A percentile compares a stretch with the other conserved stretches of the same genome.
These are phyloP conservation scores for Atrina japonica DNA, from an alignment of 2,888 invertebrate genomes.

Conservation along the genomic window DNA sequence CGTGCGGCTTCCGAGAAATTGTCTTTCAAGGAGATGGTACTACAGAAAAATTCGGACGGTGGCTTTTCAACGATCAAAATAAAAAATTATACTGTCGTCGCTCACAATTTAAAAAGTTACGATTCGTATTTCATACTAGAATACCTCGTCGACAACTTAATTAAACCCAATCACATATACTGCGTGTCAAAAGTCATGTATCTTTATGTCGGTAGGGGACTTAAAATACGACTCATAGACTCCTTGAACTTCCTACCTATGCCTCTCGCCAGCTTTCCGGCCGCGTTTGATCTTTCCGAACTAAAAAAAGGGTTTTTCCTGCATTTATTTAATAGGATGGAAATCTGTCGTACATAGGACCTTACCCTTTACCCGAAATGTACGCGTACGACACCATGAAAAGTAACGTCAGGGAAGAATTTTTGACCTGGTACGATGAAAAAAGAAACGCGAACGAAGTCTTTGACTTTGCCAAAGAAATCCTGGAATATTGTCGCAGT, in stretches of 20 bases:
- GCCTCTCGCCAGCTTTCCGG: constrained; percentile 42
- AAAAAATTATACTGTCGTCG: constrained; percentile 27
- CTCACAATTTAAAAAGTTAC: constrained; percentile 39
- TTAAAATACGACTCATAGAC: constrained; percentile 48
- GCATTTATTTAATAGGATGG: constrained; percentile 46
- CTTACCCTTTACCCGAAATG: no score
- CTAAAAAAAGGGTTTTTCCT: constrained; percentile 55
- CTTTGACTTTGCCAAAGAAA: no score
- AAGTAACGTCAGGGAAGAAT: no score
- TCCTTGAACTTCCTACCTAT: constrained; percentile 52
- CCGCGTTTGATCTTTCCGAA: constrained; percentile 45
- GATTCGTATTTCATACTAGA: constrained; percentile 26
- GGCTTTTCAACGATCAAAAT: constrained; percentile 38
- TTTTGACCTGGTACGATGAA: constrained; percentile 42
- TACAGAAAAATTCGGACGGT: constrained; percentile 37
- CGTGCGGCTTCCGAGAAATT: constrained; percentile 44
- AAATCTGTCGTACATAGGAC: no score
- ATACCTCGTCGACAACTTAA: constrained; percentile 35
- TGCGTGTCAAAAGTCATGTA: constrained; percentile 47
- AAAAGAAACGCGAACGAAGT: no score
- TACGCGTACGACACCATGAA: no score
- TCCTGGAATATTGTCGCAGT: constrained; percentile 7
- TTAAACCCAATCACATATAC: constrained; percentile 34
- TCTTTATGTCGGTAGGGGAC: constrained; percentile 37
- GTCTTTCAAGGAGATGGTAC: constrained; percentile 42